Conservation (phyloP, 2,113 vertebrate species). For the Murina feae region DNA sequence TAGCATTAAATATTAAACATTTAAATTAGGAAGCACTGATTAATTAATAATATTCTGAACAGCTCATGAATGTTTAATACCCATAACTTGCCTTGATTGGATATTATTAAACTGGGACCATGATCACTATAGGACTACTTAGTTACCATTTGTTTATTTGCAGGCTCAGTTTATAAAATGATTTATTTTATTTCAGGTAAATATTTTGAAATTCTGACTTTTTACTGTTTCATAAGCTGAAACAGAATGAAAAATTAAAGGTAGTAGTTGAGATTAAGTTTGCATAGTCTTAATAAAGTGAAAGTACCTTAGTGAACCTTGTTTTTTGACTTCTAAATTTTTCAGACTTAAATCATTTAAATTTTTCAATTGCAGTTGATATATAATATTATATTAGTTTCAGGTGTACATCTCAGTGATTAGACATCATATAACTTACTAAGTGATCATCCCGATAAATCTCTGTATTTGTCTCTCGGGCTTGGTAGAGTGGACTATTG, state of each 20-base stretch:
- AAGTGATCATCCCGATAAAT: neutral
- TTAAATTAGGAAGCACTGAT: slow-evolving; percentile 83
- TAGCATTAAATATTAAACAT: slow-evolving; percentile 88
- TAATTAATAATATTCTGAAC: slow-evolving; percentile 84
- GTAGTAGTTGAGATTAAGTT: slow-evolving; percentile 36
- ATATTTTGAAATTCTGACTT: slow-evolving; percentile 58
- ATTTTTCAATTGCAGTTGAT: neutral
- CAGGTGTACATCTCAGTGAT: neutral
- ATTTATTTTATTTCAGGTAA: slow-evolving; percentile 74
- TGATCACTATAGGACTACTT: slow-evolving; percentile 55
- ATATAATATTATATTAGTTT: neutral
- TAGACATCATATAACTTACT: neutral
- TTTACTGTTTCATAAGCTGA: slow-evolving; percentile 68
- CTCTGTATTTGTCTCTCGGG: no score
- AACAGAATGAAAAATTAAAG: slow-evolving; percentile 66
- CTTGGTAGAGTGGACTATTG: no score
- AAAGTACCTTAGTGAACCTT: neutral
- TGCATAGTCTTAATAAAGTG: neutral
- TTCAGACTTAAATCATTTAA: neutral
- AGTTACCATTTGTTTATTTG: slow-evolving; percentile 74
- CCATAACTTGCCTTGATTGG: slow-evolving; percentile 79
- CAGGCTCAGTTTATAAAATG: slow-evolving; percentile 61
- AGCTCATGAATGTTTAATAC: slow-evolving; percentile 83
- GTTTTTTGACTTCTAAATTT: neutral
- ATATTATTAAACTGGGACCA: slow-evolving; percentile 76